These are phyloP conservation scores for Drosophila affinis DNA, from an alignment of 2,888 invertebrate genomes.

Conservation along the genomic window DNA sequence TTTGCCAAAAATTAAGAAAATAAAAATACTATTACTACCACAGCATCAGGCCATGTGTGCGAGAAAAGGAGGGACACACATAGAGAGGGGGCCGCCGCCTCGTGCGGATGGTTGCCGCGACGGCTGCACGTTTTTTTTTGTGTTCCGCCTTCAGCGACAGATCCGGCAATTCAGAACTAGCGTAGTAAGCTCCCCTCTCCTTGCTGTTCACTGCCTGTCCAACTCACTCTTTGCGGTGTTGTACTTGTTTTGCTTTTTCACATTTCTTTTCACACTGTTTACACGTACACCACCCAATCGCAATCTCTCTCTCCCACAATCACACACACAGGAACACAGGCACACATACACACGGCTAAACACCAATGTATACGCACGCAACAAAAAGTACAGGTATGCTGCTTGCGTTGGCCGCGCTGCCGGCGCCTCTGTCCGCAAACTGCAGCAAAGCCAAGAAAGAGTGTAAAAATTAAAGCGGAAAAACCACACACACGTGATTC, in stretches of 20 bases:
- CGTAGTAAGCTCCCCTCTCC: conserved; percentile 37
- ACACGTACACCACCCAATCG: conserved; percentile 52
- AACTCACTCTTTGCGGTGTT: conserved; percentile 66
- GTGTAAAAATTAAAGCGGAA: conserved; percentile 27
- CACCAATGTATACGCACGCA: conserved; percentile 5
- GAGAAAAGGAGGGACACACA: conserved; percentile 17
- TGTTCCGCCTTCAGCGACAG: conserved; percentile 29
- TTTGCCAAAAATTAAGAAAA: conserved; percentile 43
- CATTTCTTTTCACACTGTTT: conserved; percentile 65
- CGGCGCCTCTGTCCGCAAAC: conserved; percentile 22
- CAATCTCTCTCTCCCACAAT: conserved; percentile 21
- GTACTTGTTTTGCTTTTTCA: conserved; percentile 70
- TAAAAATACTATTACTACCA: conserved; percentile 27
- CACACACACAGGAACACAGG: conserved; percentile 20
- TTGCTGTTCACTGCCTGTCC: conserved; percentile 27
- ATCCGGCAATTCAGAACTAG: conserved; percentile 59
- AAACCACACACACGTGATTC: conserved; percentile 62
- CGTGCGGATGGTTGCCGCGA: conserved; percentile 36
- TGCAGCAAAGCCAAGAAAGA: conserved; percentile 20
- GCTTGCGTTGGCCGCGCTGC: conserved; percentile 35
- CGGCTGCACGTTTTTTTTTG: conserved; percentile 62
- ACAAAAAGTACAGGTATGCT: conserved; percentile 48
- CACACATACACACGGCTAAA: not conserved
- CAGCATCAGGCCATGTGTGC: conserved; percentile 30
- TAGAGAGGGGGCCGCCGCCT: conserved; percentile 26